Evolutionary conservation across 2,888 invertebrate species (phyloP).

Genomic region (Hemithea aestivaria): DNA sequence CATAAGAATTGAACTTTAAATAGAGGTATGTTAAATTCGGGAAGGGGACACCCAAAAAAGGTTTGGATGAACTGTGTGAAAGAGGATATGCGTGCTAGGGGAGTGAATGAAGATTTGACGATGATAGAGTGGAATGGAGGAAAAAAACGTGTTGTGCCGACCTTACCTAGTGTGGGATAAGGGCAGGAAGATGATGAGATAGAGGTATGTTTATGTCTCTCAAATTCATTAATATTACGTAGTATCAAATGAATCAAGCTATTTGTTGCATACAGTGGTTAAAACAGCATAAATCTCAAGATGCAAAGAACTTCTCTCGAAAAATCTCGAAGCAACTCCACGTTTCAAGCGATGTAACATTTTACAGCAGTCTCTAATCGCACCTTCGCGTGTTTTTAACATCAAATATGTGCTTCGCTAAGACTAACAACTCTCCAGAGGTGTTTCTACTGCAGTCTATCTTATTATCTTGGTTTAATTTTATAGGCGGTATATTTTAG

Average conservation of each 20-base stretch:
- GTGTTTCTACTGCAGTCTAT: constrained; percentile 28
- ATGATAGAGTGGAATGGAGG: no score
- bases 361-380: constrained; percentile 31
- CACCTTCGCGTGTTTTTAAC: constrained; percentile 35
- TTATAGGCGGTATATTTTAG: constrained; percentile 14
- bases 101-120: no score
- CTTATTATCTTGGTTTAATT: constrained; percentile 29
- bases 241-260: background rate
- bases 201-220: no score
- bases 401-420: constrained; percentile 28
- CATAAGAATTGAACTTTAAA: no score
- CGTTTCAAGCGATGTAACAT: constrained; percentile 20
- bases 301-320: constrained; percentile 1
- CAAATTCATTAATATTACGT: no score
- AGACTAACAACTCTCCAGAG: constrained; percentile 36
- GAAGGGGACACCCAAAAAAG: no score
- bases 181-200: no score
- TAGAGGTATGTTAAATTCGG: no score
- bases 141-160: no score
- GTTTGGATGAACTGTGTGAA: no score
- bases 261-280: background rate
- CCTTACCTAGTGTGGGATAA: no score
- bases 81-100: no score
- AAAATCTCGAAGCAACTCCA: constrained; percentile 4
- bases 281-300: background rate